Conservation (phyloP, 37 sponge, comb jelly and placozoan genomes). For the Aphrocallistes beatrix region DNA sequence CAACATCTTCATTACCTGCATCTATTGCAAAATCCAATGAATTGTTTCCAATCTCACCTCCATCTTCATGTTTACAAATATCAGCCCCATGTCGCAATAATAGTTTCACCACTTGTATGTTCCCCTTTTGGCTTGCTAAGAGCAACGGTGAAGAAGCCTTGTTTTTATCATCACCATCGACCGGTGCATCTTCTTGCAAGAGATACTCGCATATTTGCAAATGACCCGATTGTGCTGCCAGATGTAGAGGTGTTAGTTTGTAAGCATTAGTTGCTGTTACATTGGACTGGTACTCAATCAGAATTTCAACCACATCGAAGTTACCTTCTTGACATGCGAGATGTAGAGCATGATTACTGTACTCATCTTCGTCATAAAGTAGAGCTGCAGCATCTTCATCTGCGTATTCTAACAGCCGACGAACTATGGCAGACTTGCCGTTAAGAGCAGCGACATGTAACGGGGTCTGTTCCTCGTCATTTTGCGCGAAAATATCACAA, state of each 20-base stretch:
- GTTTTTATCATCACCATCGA: background rate
- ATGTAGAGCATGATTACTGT: conserved; percentile 8
- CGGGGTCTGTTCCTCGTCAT: conserved; percentile 19
- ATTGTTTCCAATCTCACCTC: conserved; percentile 8
- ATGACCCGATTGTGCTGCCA: background rate
- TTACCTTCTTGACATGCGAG: conserved; percentile 8
- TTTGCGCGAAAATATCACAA: conserved; percentile 1
- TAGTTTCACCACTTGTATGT: background rate
- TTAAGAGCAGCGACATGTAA: background rate
- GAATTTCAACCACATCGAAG: background rate
- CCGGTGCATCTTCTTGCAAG: background rate
- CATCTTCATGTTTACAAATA: conserved; percentile 16
- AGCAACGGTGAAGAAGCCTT: conserved; percentile 1
- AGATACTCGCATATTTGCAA: background rate
- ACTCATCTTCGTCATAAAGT: background rate
- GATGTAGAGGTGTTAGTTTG: background rate
- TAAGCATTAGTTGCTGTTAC: background rate
- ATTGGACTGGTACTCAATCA: background rate
- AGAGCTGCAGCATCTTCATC: background rate
- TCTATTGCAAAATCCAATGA: background rate
- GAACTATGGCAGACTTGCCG: background rate
- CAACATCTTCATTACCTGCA: conserved; percentile 1
- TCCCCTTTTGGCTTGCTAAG: background rate
- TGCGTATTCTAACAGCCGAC: background rate
- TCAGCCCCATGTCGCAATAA: background rate